Base-by-base conservation (phyloP, 2,797 vertebrate genomes). In the Microctenopoma steveboyesi region DNA sequence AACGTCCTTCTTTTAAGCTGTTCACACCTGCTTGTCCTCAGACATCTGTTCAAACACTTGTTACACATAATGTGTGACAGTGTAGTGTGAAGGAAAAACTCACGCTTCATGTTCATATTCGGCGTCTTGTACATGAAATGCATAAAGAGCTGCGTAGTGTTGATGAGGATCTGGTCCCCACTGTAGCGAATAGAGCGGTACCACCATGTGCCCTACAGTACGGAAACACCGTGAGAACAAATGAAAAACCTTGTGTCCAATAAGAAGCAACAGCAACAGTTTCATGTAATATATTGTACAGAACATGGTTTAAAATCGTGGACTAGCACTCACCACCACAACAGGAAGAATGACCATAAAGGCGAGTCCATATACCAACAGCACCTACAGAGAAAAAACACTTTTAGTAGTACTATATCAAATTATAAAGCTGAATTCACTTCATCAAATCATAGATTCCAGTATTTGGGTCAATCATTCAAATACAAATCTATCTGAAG, bases 301-400 rank as follows among this genome's bases (percentile, higher is more conserved):
- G 10, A 48, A 16, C 3, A 1, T 12, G 2, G 3, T 6, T 25
- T 69, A 1, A 54, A 69, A 62, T 27, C 5, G 11, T 2, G 10
- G 16, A 46, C 10, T n/a, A 50, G 15, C 3, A 82, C 96, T 94
- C 89, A 99, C 98, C 94, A 99, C 98, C 63, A 99, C 98, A 57
- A 99, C 96, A 47, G 98, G 98, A 84, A 99, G 97, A 85, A 99
- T 97, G 87, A 99, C 98, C 98, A 99, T 99, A 66, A 99, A 99
- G 22, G 98, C 98, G 68, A 99, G 92, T 61, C 96, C 98, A 14
- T 99, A 99, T 0, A 99, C 98, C 86, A 99, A 89, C 84, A 99
- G 94, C 83, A 99, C 98, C 98, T 99, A 45, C 3, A 69, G 27
- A 42, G n/a, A 0, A 28, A 54, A 46, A 48, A 48, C n/a, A 22